phyloP scores from a whole-genome alignment of 2,797 vertebrate species.

The Catamblyrhynchus diadema region DNA sequence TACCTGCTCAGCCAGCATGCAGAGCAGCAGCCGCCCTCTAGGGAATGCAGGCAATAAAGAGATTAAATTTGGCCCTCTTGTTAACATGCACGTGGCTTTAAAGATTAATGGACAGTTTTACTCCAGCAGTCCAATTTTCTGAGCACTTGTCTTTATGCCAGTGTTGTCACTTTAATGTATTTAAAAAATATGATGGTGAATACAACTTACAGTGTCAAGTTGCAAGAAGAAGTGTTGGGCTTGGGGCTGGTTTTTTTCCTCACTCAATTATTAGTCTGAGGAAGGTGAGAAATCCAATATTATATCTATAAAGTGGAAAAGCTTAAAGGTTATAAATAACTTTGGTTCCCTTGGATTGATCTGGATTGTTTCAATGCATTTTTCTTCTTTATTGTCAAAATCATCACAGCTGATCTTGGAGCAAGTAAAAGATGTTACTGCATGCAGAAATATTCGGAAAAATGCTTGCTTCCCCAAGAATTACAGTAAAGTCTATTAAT shows the following conservation, averaged over 20 bases:
- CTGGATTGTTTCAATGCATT: background rate
- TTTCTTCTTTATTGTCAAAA: background rate
- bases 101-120: slow-evolving; percentile 24
- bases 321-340: background rate
- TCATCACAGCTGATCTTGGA: background rate
- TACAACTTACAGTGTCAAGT: background rate
- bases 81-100: slow-evolving; percentile 12
- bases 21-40: background rate
- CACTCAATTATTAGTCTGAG: background rate
- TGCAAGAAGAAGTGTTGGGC: background rate
- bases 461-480: background rate
- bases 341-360: background rate
- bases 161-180: background rate
- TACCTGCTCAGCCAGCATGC: background rate
- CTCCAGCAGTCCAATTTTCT: slow-evolving; percentile 17
- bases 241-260: background rate
- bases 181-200: background rate
- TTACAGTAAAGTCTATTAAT: background rate
- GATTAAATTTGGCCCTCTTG: slow-evolving; percentile 5
- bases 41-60: background rate
- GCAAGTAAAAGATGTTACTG: background rate
- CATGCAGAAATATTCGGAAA: background rate
- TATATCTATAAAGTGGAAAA: background rate
- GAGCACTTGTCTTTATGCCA: background rate
- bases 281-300: background rate